Evolutionary conservation across 1,140 invertebrate species (phyloP), one percentile per base, ranked within the genome.

Genomic region (Drosophila navojoa): DNA sequence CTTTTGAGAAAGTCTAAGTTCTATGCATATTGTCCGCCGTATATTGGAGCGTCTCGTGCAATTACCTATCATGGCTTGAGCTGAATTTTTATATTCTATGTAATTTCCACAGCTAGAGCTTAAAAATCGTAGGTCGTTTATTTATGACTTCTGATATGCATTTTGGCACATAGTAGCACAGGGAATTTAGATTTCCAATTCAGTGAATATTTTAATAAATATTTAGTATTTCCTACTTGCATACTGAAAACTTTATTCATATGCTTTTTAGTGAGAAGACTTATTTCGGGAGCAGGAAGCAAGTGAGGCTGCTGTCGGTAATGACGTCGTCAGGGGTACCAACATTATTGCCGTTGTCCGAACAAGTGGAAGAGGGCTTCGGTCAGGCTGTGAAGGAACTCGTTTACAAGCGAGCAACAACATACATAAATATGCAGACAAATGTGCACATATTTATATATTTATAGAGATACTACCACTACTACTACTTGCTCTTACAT

Each of bases 301-400:
- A 29, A 29, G 49, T 7, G 49, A 55, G 47, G 15, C 62, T 47
- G 13, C 54, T 47, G 52, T n/a, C n/a, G n/a, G n/a, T 66, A 82
- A 76, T 66, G 74, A 68, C 62, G 61, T 68, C 49, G 72, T 72
- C 71, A 59, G 66, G 62, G 40, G 55, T 45, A 42, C 42, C n/a
- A 50, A 55, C 61, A 76, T 71, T 71, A 71, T 69, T 74, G 76
- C 55, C 44, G 71, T 67, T 72, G 54, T 73, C 60, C 45, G 58
- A 47, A 76, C 53, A 58, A 57, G 7, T 38, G 50, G 16, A n/a
- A 25, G 55, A 25, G 55, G 78, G 68, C 50, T 59, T 19, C n/a
- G 66, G 59, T 49, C 53, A 50, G 59, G 53, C 59, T 50, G 52
- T 16, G 50, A 19, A 16, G 16, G 7, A 32, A 13, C 32, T 40